Base-by-base conservation (phyloP, 1,140 invertebrate genomes). In the Magallana gigas region DNA sequence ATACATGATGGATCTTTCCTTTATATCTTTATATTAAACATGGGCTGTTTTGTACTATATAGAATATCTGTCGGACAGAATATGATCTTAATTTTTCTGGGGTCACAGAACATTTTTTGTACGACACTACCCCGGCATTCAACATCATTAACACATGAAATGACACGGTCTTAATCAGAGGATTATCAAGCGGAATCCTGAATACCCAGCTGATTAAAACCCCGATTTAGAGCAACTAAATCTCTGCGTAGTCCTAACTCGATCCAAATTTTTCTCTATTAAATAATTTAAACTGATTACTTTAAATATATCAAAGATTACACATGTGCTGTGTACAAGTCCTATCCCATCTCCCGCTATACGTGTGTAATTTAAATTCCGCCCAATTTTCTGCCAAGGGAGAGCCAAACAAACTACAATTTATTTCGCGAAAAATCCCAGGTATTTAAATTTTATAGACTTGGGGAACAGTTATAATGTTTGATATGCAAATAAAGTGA, bases 351-450 rank as follows among this genome's bases (percentile, higher is more conserved):
- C 68, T 76, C 68, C 68, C 68, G 68, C 68, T 36, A 36, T 23
- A 76, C 68, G 29, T 76, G 68, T 76, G 68, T 76, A 76, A 76
- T 76, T 76, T 76, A 76, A 76, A 76, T 48, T 76, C 68, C 68
- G 68, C 12, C 68, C 68, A 76, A 36, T 76, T 76, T 76, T 76
- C 68, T 76, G 68, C 23, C 29, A 71, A 11, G 68, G 23, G 68
- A 29, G 29, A 71, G 60, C 14, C 60, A 64, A 64, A 64, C 60
- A 64, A 64, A n/a, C 60, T 16, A 64, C 60, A 64, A n/a, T 64
- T 64, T 64, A 76, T 76, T 11, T 29, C 23, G 68, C 36, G 68
- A 76, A 76, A 76, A 76, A 29, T 76, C 68, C 36, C 23, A 76
- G 16, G 11, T 8, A 23, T 76, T 76, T 76, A 76, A 76, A 76